phyloP scores from a whole-genome alignment of 2,888 invertebrate species.

The Acleris sparsana region DNA sequence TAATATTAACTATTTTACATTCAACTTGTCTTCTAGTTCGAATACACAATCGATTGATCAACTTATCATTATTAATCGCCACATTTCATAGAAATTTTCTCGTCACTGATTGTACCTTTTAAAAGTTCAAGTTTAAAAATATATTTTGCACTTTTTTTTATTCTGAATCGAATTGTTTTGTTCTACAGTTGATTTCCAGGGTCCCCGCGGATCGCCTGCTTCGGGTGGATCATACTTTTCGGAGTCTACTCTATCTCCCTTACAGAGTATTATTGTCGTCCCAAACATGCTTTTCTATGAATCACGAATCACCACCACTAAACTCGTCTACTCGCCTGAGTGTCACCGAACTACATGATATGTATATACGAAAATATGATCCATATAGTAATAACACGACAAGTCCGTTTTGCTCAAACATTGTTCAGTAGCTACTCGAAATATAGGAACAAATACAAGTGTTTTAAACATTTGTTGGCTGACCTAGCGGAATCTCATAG shows the following conservation, averaged over 20 bases:
- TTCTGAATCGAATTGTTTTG: constrained; percentile 15
- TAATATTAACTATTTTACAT: constrained; percentile 57
- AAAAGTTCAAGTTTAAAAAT: constrained; percentile 39
- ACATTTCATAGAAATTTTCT: constrained; percentile 17
- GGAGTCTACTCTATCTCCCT: constrained; percentile 51
- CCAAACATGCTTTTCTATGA: constrained; percentile 48
- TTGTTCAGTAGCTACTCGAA: constrained; percentile 57
- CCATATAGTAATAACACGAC: constrained; percentile 34
- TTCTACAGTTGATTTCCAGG: constrained; percentile 4
- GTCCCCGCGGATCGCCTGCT: neutral
- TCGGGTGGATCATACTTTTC: constrained; percentile 27
- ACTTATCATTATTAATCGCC: constrained; percentile 2
- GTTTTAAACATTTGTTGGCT: constrained; percentile 24
- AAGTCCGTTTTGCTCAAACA: constrained; percentile 60
- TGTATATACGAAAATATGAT: constrained; percentile 67
- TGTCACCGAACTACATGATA: constrained; percentile 66
- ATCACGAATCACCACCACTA: constrained; percentile 24
- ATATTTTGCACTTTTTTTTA: constrained; percentile 41
- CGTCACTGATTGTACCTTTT: constrained; percentile 34
- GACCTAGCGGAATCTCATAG: constrained; percentile 11
- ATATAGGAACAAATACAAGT: constrained; percentile 48
- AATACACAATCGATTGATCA: constrained; percentile 12
- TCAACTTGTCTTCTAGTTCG: constrained; percentile 43
- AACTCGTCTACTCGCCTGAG: constrained; percentile 37
- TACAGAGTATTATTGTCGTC: constrained; percentile 67